A percentile compares a stretch with the other conserved stretches of the same genome.
Conservation (phyloP, 2,888 invertebrate genomes). For the Scrobipalpa atriplicella region DNA sequence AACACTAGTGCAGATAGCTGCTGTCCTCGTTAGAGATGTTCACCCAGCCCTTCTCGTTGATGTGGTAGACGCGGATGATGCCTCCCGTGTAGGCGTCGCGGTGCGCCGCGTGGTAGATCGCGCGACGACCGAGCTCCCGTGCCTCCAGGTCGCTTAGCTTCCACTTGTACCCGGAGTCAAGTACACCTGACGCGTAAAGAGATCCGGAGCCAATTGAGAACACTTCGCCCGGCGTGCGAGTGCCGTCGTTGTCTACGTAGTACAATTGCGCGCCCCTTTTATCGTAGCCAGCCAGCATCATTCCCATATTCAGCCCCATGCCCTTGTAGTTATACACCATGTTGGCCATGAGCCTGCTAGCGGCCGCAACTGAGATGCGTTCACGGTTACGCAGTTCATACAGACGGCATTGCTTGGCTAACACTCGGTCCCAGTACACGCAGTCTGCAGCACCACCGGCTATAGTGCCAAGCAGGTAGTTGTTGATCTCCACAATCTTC, state of each 20-base stretch:
- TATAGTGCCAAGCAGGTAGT: constrained; percentile 97
- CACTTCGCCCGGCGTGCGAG: constrained; percentile 94
- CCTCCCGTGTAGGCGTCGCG: constrained; percentile 99
- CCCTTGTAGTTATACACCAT: constrained; percentile 99
- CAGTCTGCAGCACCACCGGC: constrained; percentile 99
- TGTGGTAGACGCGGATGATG: constrained; percentile 96
- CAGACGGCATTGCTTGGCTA: constrained; percentile 98
- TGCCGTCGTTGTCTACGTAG: constrained; percentile 98
- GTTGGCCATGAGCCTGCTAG: constrained; percentile 99
- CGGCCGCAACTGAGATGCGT: constrained; percentile 98
- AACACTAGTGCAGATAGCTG: too few species aligned
- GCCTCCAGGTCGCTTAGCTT: constrained; percentile 96
- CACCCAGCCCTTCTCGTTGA: constrained; percentile 95
- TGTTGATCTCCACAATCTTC: constrained; percentile 99
- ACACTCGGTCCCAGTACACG: constrained; percentile 98
- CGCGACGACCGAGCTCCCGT: constrained; percentile 93
- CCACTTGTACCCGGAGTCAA: constrained; percentile 95
- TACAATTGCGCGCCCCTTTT: constrained; percentile 97
- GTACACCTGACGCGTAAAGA: constrained; percentile 97
- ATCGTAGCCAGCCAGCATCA: constrained; percentile 98
- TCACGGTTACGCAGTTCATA: constrained; percentile 98
- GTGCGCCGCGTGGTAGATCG: constrained; percentile 99
- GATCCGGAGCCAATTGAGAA: constrained; percentile 99
- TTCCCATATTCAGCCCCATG: constrained; percentile 94
- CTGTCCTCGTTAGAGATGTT: constrained; percentile 97